These are phyloP conservation scores for Siniperca knerii DNA, from an alignment of 2,113 vertebrate species.

Conservation along the genomic window DNA sequence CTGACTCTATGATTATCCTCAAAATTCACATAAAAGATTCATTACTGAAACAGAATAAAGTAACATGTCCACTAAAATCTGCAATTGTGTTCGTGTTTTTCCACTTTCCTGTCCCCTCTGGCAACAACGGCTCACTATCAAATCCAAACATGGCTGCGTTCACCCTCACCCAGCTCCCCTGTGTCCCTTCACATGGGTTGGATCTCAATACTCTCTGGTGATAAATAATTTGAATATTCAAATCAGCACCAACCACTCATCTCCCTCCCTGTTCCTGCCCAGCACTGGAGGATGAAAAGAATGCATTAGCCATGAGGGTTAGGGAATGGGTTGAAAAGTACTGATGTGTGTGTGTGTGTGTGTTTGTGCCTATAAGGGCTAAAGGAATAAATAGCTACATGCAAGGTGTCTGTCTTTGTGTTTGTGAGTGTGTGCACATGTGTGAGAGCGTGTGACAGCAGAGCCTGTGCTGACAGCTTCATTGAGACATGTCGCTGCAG, in stretches of 20 bases:
- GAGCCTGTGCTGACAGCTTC: conserved; percentile 63
- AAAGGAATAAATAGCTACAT: conserved; percentile 44
- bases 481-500: conserved; percentile 67
- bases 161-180: conserved; percentile 39
- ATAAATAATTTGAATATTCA: conserved; percentile 83
- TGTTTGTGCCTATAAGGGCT: conserved; percentile 20
- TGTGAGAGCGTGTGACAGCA: conserved; percentile 30
- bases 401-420: conserved; percentile 54
- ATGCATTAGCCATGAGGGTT: conserved; percentile 61
- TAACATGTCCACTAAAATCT: neutral
- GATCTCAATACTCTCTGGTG: conserved; percentile 55
- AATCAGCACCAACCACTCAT: conserved; percentile 68
- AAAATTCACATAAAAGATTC: neutral
- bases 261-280: conserved; percentile 59
- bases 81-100: neutral
- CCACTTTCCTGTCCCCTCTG: neutral
- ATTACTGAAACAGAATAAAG: neutral
- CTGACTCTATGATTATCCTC: neutral
- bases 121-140: conserved; percentile 22
- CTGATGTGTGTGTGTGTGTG: conserved; percentile 12
- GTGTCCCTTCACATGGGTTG: conserved; percentile 35
- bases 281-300: conserved; percentile 67
- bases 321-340: conserved; percentile 21
- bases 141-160: conserved; percentile 36
- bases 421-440: conserved; percentile 29